Evolutionary conservation across 2,797 vertebrate genomes (phyloP).

Genomic region (Channallabes apus): DNA sequence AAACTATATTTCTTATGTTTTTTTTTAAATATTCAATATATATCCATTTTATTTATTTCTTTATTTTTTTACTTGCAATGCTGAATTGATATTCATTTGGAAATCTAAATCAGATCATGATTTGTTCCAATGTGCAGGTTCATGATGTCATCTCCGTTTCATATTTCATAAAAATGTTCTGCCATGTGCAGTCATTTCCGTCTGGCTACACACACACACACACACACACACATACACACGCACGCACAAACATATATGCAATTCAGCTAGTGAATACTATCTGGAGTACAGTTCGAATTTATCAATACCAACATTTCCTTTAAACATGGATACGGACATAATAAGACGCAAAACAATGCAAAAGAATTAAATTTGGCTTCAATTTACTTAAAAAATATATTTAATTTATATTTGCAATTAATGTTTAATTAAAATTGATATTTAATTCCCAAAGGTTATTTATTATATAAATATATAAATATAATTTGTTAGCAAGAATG

Average conservation of each 20-base stretch:
- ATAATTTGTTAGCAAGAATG: neutral
- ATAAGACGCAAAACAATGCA: neutral
- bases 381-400: neutral
- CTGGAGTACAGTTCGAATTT: conserved; percentile 23
- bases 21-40: neutral
- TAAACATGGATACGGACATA: too few species aligned
- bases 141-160: conserved; percentile 52
- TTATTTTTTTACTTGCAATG: neutral
- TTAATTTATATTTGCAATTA: too few species aligned
- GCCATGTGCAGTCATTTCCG: conserved; percentile 50
- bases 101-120: conserved; percentile 22
- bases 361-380: neutral
- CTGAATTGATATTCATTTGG: neutral
- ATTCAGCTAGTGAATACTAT: neutral
- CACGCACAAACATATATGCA: neutral
- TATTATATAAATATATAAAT: too few species aligned
- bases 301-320: neutral
- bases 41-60: neutral
- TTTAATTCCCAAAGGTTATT: neutral
- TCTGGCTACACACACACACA: conserved; percentile 19
- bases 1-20: neutral
- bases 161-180: conserved; percentile 43
- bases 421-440: too few species aligned
- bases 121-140: conserved; percentile 41
- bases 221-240: neutral